Evolutionary conservation across 2,888 invertebrate genomes (phyloP).

Genomic region (Mythimna vitellina): DNA sequence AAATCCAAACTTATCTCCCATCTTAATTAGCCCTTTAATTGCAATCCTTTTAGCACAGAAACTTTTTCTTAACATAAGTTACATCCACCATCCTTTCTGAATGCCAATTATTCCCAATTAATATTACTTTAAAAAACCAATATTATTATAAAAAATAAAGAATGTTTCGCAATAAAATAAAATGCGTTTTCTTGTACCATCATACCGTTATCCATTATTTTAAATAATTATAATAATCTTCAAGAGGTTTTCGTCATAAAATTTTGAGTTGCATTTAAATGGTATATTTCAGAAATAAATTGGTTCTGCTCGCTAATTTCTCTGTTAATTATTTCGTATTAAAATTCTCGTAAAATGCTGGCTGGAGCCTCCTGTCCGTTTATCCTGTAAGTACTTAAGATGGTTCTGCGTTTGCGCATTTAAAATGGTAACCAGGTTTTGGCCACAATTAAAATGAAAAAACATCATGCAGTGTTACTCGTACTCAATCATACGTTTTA

Average conservation of each 20-base stretch:
- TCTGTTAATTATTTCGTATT: conserved; percentile 54
- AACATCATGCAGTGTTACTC: conserved; percentile 1
- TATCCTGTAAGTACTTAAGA: conserved; percentile 17
- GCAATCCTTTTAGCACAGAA: conserved; percentile 26
- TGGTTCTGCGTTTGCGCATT: conserved; percentile 8
- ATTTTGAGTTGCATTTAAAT: conserved; percentile 38
- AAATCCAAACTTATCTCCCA: conserved; percentile 42
- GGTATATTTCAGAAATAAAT: conserved; percentile 35
- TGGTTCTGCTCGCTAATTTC: conserved; percentile 45
- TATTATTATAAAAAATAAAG: conserved; percentile 27
- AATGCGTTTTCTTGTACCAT: conserved; percentile 45
- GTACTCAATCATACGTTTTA: background rate
- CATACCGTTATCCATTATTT: conserved; percentile 37
- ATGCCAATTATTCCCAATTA: conserved; percentile 45
- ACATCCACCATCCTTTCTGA: conserved; percentile 15
- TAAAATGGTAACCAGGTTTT: conserved; percentile 23
- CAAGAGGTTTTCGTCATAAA: conserved; percentile 46
- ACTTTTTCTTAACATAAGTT: conserved; percentile 36
- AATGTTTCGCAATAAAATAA: conserved; percentile 42
- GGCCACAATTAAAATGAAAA: conserved; percentile 2
- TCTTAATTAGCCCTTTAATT: conserved; percentile 49
- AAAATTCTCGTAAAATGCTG: conserved; percentile 47
- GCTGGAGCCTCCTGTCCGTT: conserved; percentile 29
- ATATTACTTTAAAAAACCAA: conserved; percentile 32
- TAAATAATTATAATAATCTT: conserved; percentile 43